Base-by-base conservation (phyloP, 2,113 vertebrate genomes). In the Callipepla squamata region DNA sequence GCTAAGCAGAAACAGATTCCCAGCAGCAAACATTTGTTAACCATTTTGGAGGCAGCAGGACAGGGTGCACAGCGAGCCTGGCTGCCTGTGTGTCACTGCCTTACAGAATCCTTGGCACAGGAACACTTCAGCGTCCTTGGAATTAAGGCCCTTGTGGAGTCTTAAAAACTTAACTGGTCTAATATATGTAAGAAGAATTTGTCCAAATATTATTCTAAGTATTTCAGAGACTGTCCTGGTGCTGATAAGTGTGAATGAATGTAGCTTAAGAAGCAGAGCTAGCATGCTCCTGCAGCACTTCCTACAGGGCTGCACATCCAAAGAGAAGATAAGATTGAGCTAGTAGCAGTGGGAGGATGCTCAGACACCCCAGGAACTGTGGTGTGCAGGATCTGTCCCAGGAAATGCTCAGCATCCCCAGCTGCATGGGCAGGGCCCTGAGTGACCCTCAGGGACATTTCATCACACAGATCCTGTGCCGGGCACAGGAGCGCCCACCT, bases 1-100 rank as follows among this genome's bases (percentile, higher is more conserved):
- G 90, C 87, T 97, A 95, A 97, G 85, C 92, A 96, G 95, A 92
- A 97, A 85, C 97, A 97, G 53, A 95, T 95, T 94, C 72, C 32
- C 89, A 95, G 87, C 93, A 94, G 57, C 47, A 76, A 93, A 74
- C 90, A 91, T 95, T 95, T 93, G 89, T 95, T 95, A 95, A 95
- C 80, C 89, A 95, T 95, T 94, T 76, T 89, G 65, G 78, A 94
- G 95, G 92, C 94, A 91, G 93, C 82, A 84, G 92, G 80, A 88
- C 2, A 36, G 87, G 94, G 66, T 1, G 38, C 19, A 8, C 86
- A 80, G 48, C 1, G 3, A 90, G 77, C 86, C n/a, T 0, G 6
- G 50, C 79, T 0, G 55, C 51, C 78, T 93, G 75, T 36, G 61
- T 96, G 92, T 96, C 95, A 89, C 91, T 75, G 93, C n/a, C 8